Evolutionary conservation across 2,888 invertebrate species (phyloP), one percentile per base, ranked within the genome.

Genomic region (Acanthacorydalis orientalis): DNA sequence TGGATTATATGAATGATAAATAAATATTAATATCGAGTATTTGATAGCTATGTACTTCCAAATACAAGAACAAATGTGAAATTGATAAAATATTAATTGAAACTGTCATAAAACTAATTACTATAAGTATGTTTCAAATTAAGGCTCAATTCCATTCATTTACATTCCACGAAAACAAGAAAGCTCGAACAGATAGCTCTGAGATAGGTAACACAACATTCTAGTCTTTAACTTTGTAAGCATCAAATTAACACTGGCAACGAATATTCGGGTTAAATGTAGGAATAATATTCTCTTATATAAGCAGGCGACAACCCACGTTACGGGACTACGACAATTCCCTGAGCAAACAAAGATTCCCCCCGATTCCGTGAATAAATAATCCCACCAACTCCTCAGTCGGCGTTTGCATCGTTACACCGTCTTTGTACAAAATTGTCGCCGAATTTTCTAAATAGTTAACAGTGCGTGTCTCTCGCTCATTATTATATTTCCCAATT

Each of bases 391-490:
- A 37, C 12, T 37, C 12, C 37, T 11, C 37, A 41, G 42, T 12
- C 31, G 31, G 31, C 42, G 15, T 15, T 38, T 38, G 15, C 39
- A n/a, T 38, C 11, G 42, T 31, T 15, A 31, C 14, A 42, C 9
- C n/a, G 42, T 31, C 31, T 42, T 31, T 31, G 16, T 42, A 23
- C 23, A n/a, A 42, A 42, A 42, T 42, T 42, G 42, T 42, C 42
- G 16, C n/a, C 42, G 42, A 23, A 42, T 42, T 42, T 42, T 42
- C 42, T 42, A 42, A 42, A 42, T 42, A 42, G 16, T 23, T 31
- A 42, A 31, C 42, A 31, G 31, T 31, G 16, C 42, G 42, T 42
- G 12, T 23, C 12, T 16, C 15, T 37, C 10, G 12, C 37, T 42
- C 23, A 42, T 42, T 42, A 42, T n/a, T 23, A 11, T 16, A 10